Percentiles rank a stretch among this genome's conserved stretches.
phyloP scores from a whole-genome alignment of 2,113 vertebrate species.

The Peucedramus taeniatus region DNA sequence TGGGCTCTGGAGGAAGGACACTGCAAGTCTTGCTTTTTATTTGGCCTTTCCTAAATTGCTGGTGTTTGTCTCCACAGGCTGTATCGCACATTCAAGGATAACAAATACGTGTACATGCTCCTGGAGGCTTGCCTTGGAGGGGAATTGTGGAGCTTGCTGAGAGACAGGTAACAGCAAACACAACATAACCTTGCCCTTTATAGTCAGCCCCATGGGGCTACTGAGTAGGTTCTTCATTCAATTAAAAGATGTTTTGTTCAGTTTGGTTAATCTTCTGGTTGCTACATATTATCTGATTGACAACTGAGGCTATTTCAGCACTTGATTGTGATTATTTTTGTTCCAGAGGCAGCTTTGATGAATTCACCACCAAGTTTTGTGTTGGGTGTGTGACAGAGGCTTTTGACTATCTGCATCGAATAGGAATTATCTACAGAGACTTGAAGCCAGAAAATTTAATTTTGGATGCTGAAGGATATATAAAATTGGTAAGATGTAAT shows the following conservation, averaged over 20 bases:
- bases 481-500: slow-evolving; percentile 82
- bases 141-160: slow-evolving; percentile 89
- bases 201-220: neutral
- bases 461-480: slow-evolving; percentile 88
- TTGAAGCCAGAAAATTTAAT: slow-evolving; percentile 94
- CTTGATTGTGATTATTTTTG: neutral
- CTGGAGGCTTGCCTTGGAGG: slow-evolving; percentile 91
- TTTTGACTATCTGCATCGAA: slow-evolving; percentile 90
- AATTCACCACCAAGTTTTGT: slow-evolving; percentile 88
- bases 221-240: neutral
- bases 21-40: neutral
- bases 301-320: neutral
- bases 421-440: slow-evolving; percentile 89
- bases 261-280: neutral
- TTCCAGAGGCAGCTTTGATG: slow-evolving; percentile 90
- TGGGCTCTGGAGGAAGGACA: neutral
- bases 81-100: slow-evolving; percentile 89
- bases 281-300: neutral
- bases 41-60: neutral
- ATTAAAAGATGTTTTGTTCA: neutral
- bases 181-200: neutral
- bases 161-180: slow-evolving; percentile 83
- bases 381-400: slow-evolving; percentile 90
- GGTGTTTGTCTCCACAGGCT: slow-evolving; percentile 72
- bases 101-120: slow-evolving; percentile 90